Evolutionary conservation across 2,113 vertebrate species (phyloP).

Genomic region (Thomomys bottae): DNA sequence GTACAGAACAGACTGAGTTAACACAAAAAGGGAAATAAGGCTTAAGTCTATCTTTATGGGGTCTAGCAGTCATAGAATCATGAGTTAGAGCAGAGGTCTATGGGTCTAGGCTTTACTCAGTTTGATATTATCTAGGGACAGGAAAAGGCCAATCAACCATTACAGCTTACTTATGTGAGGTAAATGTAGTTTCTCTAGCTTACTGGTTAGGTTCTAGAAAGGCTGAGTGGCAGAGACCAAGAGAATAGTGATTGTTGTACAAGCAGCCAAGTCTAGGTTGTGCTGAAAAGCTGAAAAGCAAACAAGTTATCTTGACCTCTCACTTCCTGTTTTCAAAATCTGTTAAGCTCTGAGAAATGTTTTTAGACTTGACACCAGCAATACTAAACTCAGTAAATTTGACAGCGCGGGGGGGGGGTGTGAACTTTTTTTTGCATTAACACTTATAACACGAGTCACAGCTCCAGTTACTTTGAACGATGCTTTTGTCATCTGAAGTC

Average conservation of each 20-base stretch:
- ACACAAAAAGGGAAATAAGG: constrained; percentile 41
- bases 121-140: background rate
- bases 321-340: background rate
- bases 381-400: background rate
- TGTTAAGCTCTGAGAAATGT: background rate
- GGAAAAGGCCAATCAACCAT: background rate
- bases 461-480: no score
- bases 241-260: background rate
- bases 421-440: no score
- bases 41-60: background rate
- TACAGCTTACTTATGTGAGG: background rate
- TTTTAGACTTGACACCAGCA: background rate
- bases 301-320: background rate
- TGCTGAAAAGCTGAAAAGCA: background rate
- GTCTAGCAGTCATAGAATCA: background rate
- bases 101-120: background rate
- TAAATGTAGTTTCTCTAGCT: background rate
- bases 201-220: background rate
- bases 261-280: background rate
- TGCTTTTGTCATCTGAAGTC: no score
- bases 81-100: no score
- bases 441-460: no score
- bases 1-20: constrained; percentile 21
- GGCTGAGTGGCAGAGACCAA: background rate
- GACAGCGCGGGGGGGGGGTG: no score